Evolutionary conservation across 2,888 invertebrate species (phyloP).

Genomic region (Meta bourneti): DNA sequence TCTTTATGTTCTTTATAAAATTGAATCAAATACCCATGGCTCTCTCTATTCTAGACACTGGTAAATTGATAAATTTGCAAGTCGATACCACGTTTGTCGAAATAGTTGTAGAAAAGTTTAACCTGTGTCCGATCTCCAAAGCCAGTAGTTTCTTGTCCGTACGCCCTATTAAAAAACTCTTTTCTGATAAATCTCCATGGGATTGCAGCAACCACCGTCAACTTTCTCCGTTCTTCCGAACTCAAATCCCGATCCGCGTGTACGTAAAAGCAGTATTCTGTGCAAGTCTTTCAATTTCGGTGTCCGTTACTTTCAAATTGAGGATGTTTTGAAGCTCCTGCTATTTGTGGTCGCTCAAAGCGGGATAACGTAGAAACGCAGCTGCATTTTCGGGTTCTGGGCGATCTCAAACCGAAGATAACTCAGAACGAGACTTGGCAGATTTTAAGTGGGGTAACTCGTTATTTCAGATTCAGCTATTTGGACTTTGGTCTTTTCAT

Average conservation of each 20-base stretch:
- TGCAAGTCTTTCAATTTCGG: conserved; percentile 81
- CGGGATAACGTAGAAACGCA: conserved; percentile 54
- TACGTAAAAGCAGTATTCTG: conserved; percentile 91
- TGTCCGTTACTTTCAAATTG: conserved; percentile 36
- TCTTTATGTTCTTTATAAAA: conserved; percentile 67
- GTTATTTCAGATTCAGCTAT: conserved; percentile 8
- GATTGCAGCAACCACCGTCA: conserved; percentile 91
- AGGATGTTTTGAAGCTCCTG: conserved; percentile 18
- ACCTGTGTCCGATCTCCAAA: conserved; percentile 82
- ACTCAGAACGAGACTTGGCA: too few relatives aligned
- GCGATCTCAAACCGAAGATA: not conserved
- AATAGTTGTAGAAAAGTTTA: conserved; percentile 96
- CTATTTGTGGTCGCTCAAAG: conserved; percentile 52
- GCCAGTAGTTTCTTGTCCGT: not conserved
- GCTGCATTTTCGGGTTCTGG: conserved; percentile 12
- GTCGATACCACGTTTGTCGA: conserved; percentile 98
- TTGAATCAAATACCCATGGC: conserved; percentile 87
- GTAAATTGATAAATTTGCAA: conserved; percentile 90
- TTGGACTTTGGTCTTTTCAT: conserved; percentile 26
- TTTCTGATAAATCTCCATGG: conserved; percentile 79
- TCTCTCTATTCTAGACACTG: conserved; percentile 89
- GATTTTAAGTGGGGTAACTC: too few relatives aligned
- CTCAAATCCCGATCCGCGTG: conserved; percentile 84
- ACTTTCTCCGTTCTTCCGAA: conserved; percentile 84
- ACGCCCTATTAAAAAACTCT: not conserved